These are phyloP conservation scores for Galeruca laticollis DNA, from an alignment of 2,888 invertebrate species.

Conservation along the genomic window DNA sequence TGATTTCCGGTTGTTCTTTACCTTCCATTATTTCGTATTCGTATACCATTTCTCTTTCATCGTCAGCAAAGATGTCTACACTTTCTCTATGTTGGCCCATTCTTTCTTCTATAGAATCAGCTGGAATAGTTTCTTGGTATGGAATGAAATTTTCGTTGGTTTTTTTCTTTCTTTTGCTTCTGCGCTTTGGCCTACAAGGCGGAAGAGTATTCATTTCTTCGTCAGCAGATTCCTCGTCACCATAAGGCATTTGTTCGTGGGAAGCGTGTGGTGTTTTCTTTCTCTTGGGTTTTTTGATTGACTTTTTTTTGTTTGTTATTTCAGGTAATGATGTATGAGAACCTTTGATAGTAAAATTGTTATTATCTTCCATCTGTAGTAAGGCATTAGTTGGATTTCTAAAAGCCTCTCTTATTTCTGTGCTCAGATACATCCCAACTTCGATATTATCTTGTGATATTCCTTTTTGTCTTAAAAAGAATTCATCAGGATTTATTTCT, in stretches of 20 bases:
- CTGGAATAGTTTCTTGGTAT: slow-evolving; percentile 61
- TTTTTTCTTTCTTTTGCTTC: slow-evolving; percentile 64
- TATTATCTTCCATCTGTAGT: slow-evolving; percentile 69
- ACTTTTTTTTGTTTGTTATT: slow-evolving; percentile 68
- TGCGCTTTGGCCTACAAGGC: slow-evolving; percentile 71
- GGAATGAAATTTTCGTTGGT: slow-evolving; percentile 62
- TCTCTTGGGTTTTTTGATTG: slow-evolving; percentile 64
- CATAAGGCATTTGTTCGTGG: slow-evolving; percentile 59
- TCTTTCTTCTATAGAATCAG: slow-evolving; percentile 45
- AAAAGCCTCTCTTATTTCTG: slow-evolving; percentile 85
- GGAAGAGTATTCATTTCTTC: slow-evolving; percentile 54
- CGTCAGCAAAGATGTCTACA: slow-evolving; percentile 56
- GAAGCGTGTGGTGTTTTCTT: slow-evolving; percentile 66
- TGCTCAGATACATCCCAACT: slow-evolving; percentile 81
- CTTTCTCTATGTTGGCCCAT: slow-evolving; percentile 50
- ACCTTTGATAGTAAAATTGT: slow-evolving; percentile 59
- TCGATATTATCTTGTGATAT: slow-evolving; percentile 87
- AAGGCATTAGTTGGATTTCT: slow-evolving; percentile 75
- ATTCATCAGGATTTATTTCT: slow-evolving; percentile 89
- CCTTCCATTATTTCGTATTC: slow-evolving; percentile 68
- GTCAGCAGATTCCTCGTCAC: slow-evolving; percentile 58
- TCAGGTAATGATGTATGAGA: slow-evolving; percentile 64
- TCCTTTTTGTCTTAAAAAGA: slow-evolving; percentile 85
- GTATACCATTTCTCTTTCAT: slow-evolving; percentile 62
- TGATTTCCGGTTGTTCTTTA: slow-evolving; percentile 70